Percentiles rank a stretch among this genome's conserved stretches.
Evolutionary conservation across 2,888 invertebrate species (phyloP).

Genomic region (Spisula solida): DNA sequence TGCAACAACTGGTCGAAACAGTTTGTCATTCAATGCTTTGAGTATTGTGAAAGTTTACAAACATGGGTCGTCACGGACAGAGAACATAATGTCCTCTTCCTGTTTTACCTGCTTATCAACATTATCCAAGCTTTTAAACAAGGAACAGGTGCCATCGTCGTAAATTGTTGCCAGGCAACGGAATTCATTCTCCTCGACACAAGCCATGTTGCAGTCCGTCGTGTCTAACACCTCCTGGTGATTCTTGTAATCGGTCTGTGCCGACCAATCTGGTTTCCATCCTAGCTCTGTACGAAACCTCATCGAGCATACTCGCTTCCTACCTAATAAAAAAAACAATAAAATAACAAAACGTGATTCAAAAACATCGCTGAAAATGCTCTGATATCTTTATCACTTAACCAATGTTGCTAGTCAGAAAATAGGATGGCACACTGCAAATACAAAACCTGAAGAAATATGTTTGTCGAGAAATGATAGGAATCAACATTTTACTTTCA

Average conservation of each 20-base stretch:
- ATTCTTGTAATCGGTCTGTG: not conserved
- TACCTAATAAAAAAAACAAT: not conserved
- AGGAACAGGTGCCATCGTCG: not conserved
- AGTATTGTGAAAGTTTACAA: no score
- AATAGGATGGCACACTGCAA: no score
- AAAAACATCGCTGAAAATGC: no score
- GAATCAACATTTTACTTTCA: no score
- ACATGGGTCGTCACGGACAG: not conserved
- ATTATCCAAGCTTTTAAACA: not conserved
- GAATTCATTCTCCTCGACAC: not conserved
- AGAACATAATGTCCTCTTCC: not conserved
- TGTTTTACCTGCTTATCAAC: not conserved
- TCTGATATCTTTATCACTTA: no score
- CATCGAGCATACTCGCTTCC: not conserved
- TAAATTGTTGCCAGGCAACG: not conserved
- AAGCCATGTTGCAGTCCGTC: not conserved
- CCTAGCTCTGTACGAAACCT: not conserved
- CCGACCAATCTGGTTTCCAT: not conserved
- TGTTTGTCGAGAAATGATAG: no score
- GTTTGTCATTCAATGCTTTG: no score
- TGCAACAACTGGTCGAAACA: no score
- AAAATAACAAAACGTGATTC: not conserved
- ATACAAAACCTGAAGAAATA: no score
- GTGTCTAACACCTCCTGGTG: not conserved
- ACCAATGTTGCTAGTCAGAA: no score